Evolutionary conservation across 2,888 invertebrate species (phyloP), one percentile per base, ranked within the genome.

Genomic region (Lasioglossum lativentre): DNA sequence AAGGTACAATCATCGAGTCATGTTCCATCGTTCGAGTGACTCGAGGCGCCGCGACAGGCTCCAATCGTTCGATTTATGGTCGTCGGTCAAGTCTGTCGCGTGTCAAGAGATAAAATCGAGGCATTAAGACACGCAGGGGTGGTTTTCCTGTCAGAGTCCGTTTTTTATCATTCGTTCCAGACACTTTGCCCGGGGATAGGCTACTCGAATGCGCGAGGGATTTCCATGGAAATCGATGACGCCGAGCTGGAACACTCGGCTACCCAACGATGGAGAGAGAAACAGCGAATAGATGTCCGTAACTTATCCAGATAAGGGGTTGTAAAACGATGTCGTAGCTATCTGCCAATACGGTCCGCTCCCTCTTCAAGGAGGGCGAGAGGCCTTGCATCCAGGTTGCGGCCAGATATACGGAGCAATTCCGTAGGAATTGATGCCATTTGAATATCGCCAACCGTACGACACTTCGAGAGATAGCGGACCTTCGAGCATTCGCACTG

Each of bases 231-330:
- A 94, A 94, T 94, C 93, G 93, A 94, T 94, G 92, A 92, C 91
- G 91, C 90, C 88, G 87, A 84, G 23, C n/a, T n/a, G 85, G 85
- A 83, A 80, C 85, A 86, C 86, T 83, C 76, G 89, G 91, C 52
- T 91, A 89, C 88, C 86, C 86, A 85, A 75, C 83, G 81, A 82
- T 16, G 59, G 86, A 68, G 68, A 78, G 86, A 81, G 88, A 80
- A 87, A 75, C 85, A 77, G 83, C 86, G 91, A 90, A 91, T 90
- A 90, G 90, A 92, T 92, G 92, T 90, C 91, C 92, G 92, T 94
- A 93, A 93, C 92, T 93, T 93, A 94, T 92, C 89, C 92, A 93
- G 94, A 94, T 94, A 94, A 94, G 95, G 92, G 94, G 93, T 93
- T 94, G 94, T 94, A 94, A 94, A 94, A 94, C 92, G 93, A 92